Evolutionary conservation across 2,113 vertebrate species (phyloP), one percentile per base, ranked within the genome.

Genomic region (Ptilonorhynchus violaceus): DNA sequence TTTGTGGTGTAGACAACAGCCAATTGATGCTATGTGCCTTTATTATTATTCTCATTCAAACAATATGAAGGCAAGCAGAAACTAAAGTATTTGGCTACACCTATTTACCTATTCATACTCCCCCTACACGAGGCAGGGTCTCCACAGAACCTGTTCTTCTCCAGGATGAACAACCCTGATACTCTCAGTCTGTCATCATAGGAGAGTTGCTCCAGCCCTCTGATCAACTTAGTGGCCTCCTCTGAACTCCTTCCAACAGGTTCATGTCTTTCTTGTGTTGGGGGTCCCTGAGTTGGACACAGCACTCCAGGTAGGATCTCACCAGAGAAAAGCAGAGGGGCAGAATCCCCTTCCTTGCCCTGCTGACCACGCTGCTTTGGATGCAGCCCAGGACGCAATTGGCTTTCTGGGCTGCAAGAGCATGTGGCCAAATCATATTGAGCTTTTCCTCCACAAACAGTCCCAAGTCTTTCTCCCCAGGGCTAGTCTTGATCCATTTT

Each of bases 41-140:
- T 93, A 69, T 58, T 88, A 72, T 94, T 95, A 85, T 82, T 96
- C 41, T 72, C 41, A 95, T 93, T 73, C 92, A 95, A 95, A 89
- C 49, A 85, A 27, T 68, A 69, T 25, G 49, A 89, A 95, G 70
- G 52, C 31, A 96, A 86, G 59, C 19, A 93, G 88, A 95, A 92
- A 46, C 13, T 25, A 66, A 93, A 92, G 50, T 85, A 79, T 93
- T 92, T 91, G 39, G 73, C 78, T 97, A 67, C 39, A 24, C 25
- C 81, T 89, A 69, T 84, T 97, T 95, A 53, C 75, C 33, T 80
- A 30, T 72, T 95, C 55, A 41, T 67, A 63, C 72, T 89, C 96
- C 49, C n/a, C 31, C 42, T 49, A 37, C 52, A 56, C 46, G 10
- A 10, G 37, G 37, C 42, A n/a, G 46, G 9, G 10, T 53, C 8